Evolutionary conservation across 2,888 invertebrate species (phyloP).

Genomic region (Onthophagus sagittarius): DNA sequence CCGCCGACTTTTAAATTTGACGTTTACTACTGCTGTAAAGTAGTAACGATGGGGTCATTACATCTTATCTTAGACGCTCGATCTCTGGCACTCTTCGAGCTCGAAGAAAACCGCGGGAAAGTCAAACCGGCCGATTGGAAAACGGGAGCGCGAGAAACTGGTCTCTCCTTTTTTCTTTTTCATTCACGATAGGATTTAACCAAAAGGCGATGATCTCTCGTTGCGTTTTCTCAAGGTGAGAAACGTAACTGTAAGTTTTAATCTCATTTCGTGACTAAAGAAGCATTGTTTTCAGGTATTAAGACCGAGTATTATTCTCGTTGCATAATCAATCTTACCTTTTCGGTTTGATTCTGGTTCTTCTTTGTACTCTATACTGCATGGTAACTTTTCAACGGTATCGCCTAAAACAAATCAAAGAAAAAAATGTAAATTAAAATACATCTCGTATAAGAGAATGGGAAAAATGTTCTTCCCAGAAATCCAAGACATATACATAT

Average conservation of each 20-base stretch:
- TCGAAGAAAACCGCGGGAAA: neutral
- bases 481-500: neutral
- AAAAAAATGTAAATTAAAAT: neutral
- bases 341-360: constrained; percentile 40
- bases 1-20: neutral
- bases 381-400: constrained; percentile 41
- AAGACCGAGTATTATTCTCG: neutral
- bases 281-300: constrained; percentile 10
- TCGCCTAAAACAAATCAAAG: constrained; percentile 41
- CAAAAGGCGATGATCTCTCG: neutral
- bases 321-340: constrained; percentile 34
- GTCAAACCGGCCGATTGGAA: neutral
- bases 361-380: constrained; percentile 38
- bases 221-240: neutral
- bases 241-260: neutral
- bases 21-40: neutral
- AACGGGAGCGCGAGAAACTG: neutral
- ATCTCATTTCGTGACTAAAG: neutral
- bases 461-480: neutral
- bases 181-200: neutral
- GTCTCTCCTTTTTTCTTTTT: neutral
- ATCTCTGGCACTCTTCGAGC: neutral
- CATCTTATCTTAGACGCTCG: neutral
- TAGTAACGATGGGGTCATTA: neutral
- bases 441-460: neutral